Evolutionary conservation across 2,113 vertebrate species (phyloP).

Genomic region (Oceanites oceanicus): DNA sequence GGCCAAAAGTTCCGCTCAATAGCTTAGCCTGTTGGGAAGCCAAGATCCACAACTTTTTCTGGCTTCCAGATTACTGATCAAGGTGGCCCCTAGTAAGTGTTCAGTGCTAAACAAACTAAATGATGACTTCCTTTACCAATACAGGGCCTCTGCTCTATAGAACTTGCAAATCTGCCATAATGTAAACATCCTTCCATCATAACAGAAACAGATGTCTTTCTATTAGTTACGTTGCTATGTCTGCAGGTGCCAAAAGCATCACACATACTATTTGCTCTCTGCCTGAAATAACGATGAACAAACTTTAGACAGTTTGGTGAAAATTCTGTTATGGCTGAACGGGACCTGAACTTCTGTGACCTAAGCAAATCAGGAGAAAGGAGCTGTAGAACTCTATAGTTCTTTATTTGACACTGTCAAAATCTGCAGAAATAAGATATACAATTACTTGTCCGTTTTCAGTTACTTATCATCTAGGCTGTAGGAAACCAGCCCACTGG

Average conservation of each 20-base stretch:
- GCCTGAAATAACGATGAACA: not conserved
- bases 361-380: not conserved
- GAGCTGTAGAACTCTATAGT: not conserved
- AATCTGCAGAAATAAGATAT: not conserved
- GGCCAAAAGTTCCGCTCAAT: slow-evolving; percentile 35
- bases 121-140: slow-evolving; percentile 23
- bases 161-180: slow-evolving; percentile 39
- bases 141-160: not conserved
- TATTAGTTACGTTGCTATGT: slow-evolving; percentile 18
- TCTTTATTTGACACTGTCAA: not conserved
- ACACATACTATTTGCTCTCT: slow-evolving; percentile 24
- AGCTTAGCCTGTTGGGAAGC: slow-evolving; percentile 34
- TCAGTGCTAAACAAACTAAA: slow-evolving; percentile 38
- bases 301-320: slow-evolving; percentile 1
- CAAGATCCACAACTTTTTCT: slow-evolving; percentile 53
- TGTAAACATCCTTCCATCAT: slow-evolving; percentile 56
- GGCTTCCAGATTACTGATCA: slow-evolving; percentile 21
- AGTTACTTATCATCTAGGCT: not conserved
- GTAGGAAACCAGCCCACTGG: not conserved
- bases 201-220: slow-evolving; percentile 60
- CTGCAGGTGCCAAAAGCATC: slow-evolving; percentile 52
- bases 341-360: not conserved
- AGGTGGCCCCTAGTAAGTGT: slow-evolving; percentile 39
- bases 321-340: slow-evolving; percentile 28
- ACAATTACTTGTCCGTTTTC: not conserved